Conservation (phyloP, 2,888 invertebrate species). For the Petrophora chlorosata region DNA sequence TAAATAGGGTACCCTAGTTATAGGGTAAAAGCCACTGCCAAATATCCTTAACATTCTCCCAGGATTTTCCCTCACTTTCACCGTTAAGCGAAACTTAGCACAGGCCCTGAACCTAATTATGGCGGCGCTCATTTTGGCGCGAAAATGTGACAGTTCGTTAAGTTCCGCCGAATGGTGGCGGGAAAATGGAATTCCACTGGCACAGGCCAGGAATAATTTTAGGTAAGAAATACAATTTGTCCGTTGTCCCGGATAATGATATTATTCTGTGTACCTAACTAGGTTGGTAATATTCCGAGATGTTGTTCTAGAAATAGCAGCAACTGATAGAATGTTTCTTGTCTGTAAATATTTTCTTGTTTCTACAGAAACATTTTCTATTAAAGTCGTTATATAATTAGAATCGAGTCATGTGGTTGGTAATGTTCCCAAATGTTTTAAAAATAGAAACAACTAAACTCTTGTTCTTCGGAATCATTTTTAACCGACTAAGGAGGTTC, state of each 20-base stretch:
- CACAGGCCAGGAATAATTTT: conserved; percentile 28
- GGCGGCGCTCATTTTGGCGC: conserved; percentile 64
- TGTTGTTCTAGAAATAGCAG: too few relatives aligned
- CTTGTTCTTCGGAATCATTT: too few relatives aligned
- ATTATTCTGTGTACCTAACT: conserved; percentile 28
- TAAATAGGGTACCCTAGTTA: too few relatives aligned
- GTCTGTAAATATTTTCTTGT: too few relatives aligned
- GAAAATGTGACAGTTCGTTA: conserved; percentile 76
- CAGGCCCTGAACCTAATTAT: conserved; percentile 62
- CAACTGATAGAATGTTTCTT: too few relatives aligned
- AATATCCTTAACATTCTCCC: conserved; percentile 5
- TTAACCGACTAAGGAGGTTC: too few relatives aligned
- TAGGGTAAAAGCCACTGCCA: too few relatives aligned
- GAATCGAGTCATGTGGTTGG: too few relatives aligned
- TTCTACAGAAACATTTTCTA: too few relatives aligned
- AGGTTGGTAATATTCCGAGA: conserved; percentile 11
- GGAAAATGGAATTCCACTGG: conserved; percentile 48
- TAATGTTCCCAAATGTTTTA: too few relatives aligned
- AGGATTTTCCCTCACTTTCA: conserved; percentile 23
- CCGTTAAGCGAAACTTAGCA: conserved; percentile 44
- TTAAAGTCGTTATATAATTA: too few relatives aligned
- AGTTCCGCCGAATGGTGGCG: conserved; percentile 50
- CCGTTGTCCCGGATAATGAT: conserved; percentile 31
- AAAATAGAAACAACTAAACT: too few relatives aligned
- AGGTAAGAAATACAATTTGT: conserved; percentile 36